Evolutionary conservation across 2,113 vertebrate genomes (phyloP).

Genomic region (Gymnocephalus cernua): DNA sequence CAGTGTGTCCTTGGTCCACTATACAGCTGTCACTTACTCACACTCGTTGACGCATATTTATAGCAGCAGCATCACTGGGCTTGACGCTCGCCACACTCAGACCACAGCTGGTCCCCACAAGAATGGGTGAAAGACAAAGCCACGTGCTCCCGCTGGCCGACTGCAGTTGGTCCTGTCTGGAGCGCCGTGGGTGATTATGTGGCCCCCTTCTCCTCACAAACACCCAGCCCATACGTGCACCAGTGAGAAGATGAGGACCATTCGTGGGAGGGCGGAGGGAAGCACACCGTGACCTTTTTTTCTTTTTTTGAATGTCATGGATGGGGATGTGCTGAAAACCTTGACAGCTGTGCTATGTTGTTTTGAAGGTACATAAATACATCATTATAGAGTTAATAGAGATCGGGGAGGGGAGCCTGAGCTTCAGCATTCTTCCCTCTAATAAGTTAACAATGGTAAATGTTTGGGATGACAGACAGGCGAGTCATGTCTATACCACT

Average conservation of each 20-base stretch:
- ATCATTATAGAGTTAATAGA: slow-evolving; percentile 24
- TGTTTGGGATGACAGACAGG: slow-evolving; percentile 15
- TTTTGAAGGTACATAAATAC: slow-evolving; percentile 65
- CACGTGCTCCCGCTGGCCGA: slow-evolving; percentile 77
- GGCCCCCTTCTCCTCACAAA: slow-evolving; percentile 56
- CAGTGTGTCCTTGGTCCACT: slow-evolving; percentile 80
- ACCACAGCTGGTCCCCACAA: slow-evolving; percentile 87
- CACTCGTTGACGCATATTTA: slow-evolving; percentile 84
- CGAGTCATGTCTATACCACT: neutral
- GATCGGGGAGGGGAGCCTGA: neutral
- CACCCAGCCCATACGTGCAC: slow-evolving; percentile 64
- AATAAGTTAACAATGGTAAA: slow-evolving; percentile 1
- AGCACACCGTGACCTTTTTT: slow-evolving; percentile 68
- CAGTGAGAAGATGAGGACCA: slow-evolving; percentile 50
- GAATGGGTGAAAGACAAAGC: slow-evolving; percentile 85
- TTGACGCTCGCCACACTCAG: slow-evolving; percentile 74
- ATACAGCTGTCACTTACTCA: slow-evolving; percentile 87
- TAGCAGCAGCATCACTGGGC: slow-evolving; percentile 85
- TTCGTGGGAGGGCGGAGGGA: slow-evolving; percentile 31
- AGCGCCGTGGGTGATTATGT: slow-evolving; percentile 66
- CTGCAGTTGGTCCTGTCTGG: slow-evolving; percentile 79
- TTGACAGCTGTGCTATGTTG: slow-evolving; percentile 77
- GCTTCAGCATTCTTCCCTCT: slow-evolving; percentile 13
- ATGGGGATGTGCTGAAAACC: slow-evolving; percentile 71
- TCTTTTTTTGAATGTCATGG: slow-evolving; percentile 57